Evolutionary conservation across 1,140 invertebrate genomes (phyloP), one percentile per base, ranked within the genome.

Genomic region (Brachionus manjavacas): DNA sequence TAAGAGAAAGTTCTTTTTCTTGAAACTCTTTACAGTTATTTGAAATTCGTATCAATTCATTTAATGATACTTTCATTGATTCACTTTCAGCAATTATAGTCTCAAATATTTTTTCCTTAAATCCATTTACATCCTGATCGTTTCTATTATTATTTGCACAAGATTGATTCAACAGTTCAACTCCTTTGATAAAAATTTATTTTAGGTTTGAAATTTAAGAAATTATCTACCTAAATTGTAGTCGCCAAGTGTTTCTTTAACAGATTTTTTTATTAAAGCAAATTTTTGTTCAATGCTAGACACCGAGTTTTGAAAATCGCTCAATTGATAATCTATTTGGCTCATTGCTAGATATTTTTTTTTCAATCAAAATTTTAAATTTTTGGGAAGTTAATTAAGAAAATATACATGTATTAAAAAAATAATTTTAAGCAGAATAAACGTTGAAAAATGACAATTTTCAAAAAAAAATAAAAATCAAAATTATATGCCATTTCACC

Each of bases 311-410:
- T 76, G 72, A 12, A 76, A 76, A 46, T 76, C 72, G 25, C 11
- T 76, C 43, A 76, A 46, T 49, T 76, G 72, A 76, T 39, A 72
- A 20, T 35, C 28, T 72, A 72, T 72, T 23, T 72, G 68, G 31
- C 7, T 72, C 68, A 72, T 72, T 72, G 11, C n/a, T 41, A 41
- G 20, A 20, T 14, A 9, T 46, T 41, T 41, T 16, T 20, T n/a
- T 41, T 39, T 4, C 20, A 20, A 12, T 28, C 8, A 28, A 68
- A 72, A 72, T 35, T 16, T 39, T 16, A 72, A 72, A 72, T 41
- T 16, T 41, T 39, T 72, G 68, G 68, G 68, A 72, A 72, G 68
- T 72, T 72, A 72, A 72, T 72, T 72, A 20, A 35, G 68, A 72
- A 72, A 39, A 28, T 7, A 68, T 68, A 31, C 8, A 31, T 68